Conservation (phyloP, 2,113 vertebrate genomes). For the Apaloderma vittatum region DNA sequence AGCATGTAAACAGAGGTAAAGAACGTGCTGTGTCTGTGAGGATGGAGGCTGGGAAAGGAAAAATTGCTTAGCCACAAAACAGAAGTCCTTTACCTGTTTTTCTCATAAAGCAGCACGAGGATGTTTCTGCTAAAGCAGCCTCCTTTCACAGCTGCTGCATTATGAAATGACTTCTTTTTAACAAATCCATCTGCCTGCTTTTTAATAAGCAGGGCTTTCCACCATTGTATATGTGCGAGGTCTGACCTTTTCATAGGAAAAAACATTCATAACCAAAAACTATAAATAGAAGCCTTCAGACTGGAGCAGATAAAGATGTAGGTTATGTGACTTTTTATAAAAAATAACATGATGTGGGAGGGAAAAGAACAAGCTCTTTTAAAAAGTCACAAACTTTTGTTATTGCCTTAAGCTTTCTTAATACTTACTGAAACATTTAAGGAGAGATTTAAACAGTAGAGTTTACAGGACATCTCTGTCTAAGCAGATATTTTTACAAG, state of each 20-base stretch:
- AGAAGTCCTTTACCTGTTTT: slow-evolving; percentile 56
- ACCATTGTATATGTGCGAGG: slow-evolving; percentile 72
- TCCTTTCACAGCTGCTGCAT: slow-evolving; percentile 44
- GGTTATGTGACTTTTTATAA: slow-evolving; percentile 70
- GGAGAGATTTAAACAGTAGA: slow-evolving; percentile 21
- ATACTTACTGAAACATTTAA: slow-evolving; percentile 57
- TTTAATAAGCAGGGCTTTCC: slow-evolving; percentile 73
- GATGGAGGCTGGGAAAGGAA: slow-evolving; percentile 42
- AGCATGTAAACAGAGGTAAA: background rate
- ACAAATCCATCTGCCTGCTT: slow-evolving; percentile 70
- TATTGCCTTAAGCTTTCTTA: slow-evolving; percentile 45
- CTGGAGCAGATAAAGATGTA: slow-evolving; percentile 80
- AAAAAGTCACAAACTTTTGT: slow-evolving; percentile 55
- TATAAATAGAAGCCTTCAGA: slow-evolving; percentile 81
- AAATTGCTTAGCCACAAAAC: slow-evolving; percentile 2
- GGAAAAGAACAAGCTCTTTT: slow-evolving; percentile 26
- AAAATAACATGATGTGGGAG: slow-evolving; percentile 47
- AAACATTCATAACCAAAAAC: slow-evolving; percentile 83
- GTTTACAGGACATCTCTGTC: background rate
- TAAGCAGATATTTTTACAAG: slow-evolving; percentile 23
- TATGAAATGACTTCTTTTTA: slow-evolving; percentile 69
- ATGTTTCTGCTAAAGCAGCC: slow-evolving; percentile 63
- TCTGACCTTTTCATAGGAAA: slow-evolving; percentile 84
- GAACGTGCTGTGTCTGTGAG: background rate
- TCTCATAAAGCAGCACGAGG: slow-evolving; percentile 55